Evolutionary conservation across 1,140 invertebrate genomes (phyloP), one percentile per base, ranked within the genome.

Genomic region (Lucilia sericata): DNA sequence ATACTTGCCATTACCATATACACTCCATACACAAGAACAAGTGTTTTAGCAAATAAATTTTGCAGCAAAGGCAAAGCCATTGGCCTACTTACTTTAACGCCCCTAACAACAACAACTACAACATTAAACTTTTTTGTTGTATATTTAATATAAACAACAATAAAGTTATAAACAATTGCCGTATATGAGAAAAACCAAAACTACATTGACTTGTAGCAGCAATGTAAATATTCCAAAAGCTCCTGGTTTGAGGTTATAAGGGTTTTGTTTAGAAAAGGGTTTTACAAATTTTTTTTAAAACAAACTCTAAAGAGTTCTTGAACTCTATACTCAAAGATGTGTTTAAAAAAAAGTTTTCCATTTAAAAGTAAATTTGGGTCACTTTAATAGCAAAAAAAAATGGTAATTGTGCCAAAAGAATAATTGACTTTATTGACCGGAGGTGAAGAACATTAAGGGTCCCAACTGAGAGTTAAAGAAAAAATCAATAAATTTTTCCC

Each of bases 11-110:
- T 12, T 55, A n/a, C 19, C 60, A 19, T 25, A 3, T 25, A 10
- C 7, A 9, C 65, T 70, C 9, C 5, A 21, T 21, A 25, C 25
- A 12, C 17, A 25, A 30, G 3, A 30, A 30, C 19, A 21, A 70
- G 19, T 70, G 65, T 70, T 60, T 70, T 25, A 70, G 65, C 65
- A 70, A 70, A 70, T 70, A 70, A 70, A 70, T 70, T 70, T 70
- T 21, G 14, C 65, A 70, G n/a, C 17, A 70, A 70, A 70, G 25
- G 65, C 65, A 19, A 70, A 70, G 65, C 65, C 65, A 70, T 70
- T 70, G 65, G 65, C 65, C 65, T 70, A 70, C 65, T 70, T 70
- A 70, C 65, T 70, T 70, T 70, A 70, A 7, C 65, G 2, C 19
- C 65, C 65, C 65, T 25, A 25, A 70, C 19, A 65, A 65, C 60